phyloP scores from a whole-genome alignment of 37 sponge, comb jelly and placozoan species.

The Ianthella basta region DNA sequence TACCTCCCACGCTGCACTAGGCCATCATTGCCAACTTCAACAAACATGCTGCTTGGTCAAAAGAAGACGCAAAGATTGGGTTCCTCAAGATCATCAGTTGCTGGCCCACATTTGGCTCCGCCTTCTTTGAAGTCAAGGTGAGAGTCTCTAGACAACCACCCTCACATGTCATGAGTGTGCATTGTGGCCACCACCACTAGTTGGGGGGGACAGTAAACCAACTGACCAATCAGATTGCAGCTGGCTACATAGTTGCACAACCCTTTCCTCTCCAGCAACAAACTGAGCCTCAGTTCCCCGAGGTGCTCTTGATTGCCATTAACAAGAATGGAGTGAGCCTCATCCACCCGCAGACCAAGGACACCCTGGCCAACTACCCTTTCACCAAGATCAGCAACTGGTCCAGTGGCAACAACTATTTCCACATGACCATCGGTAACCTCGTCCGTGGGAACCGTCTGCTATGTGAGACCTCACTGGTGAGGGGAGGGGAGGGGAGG shows the following conservation, averaged over 20 bases:
- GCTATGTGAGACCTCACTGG: constrained; percentile 90
- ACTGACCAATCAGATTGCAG: too few relatives aligned
- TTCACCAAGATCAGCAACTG: constrained; percentile 96
- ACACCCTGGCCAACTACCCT: constrained; percentile 78
- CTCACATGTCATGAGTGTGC: not conserved
- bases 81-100: constrained; percentile 80
- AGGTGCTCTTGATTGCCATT: constrained; percentile 82
- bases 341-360: constrained; percentile 87
- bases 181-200: too few relatives aligned
- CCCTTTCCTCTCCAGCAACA: constrained; percentile 80
- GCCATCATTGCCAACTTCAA: constrained; percentile 70
- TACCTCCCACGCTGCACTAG: not conserved
- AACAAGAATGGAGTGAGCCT: constrained; percentile 92
- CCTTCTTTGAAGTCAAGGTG: constrained; percentile 97
- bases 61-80: constrained; percentile 82
- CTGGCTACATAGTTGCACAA: too few relatives aligned
- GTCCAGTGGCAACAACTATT: constrained; percentile 93
- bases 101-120: constrained; percentile 96
- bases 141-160: too few relatives aligned
- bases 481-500: constrained; percentile 4
- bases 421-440: constrained; percentile 97
- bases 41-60: constrained; percentile 44
- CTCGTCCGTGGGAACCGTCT: constrained; percentile 86
- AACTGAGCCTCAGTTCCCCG: constrained; percentile 89
- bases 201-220: too few relatives aligned